Evolutionary conservation across 2,797 vertebrate genomes (phyloP).

Genomic region (Hydrophis major): DNA sequence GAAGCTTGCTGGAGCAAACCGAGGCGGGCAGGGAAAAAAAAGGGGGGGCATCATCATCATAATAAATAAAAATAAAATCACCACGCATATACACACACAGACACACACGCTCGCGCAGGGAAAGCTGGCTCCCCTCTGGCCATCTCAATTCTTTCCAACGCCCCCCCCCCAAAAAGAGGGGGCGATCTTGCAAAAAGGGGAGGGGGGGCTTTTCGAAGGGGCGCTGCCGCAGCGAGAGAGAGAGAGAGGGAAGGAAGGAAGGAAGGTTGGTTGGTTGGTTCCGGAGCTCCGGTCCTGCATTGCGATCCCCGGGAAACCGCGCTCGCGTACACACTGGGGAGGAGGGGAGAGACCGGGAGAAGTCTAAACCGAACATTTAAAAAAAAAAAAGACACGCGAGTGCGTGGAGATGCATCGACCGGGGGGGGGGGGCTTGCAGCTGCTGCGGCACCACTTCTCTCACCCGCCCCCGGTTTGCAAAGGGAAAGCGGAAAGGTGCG

Average conservation of each 20-base stretch:
- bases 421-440: background rate
- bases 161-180: background rate
- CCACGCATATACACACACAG: background rate
- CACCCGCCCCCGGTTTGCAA: background rate
- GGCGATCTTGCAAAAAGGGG: background rate
- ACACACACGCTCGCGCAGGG: background rate
- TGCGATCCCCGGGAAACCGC: background rate
- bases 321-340: background rate
- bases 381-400: background rate
- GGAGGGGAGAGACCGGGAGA: background rate
- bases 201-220: background rate
- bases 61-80: too few relatives aligned
- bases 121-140: conserved; percentile 4
- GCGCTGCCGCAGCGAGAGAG: background rate
- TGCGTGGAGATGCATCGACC: background rate
- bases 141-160: background rate
- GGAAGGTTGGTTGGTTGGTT: accelerated
- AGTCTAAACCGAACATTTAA: background rate
- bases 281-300: background rate
- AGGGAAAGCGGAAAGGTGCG: background rate
- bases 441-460: accelerated
- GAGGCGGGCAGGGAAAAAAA: background rate
- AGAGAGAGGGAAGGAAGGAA: too few relatives aligned
- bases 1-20: background rate
- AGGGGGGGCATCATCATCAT: too few relatives aligned